These are phyloP conservation scores for Spheniscus humboldti DNA, from an alignment of 2,797 vertebrate species.

Conservation along the genomic window DNA sequence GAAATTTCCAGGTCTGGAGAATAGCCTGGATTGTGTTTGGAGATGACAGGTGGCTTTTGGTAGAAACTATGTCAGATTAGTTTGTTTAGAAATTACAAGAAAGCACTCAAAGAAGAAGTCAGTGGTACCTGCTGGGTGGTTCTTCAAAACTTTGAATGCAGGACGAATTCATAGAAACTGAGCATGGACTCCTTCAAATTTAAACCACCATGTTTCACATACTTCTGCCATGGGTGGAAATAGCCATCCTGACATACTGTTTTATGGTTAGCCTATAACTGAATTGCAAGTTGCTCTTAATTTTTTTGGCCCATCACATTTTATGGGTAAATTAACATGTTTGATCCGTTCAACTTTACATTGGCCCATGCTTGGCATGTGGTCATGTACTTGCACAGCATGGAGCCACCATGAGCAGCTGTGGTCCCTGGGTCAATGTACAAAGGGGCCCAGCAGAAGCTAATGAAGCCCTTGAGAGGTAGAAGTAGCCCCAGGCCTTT, in stretches of 20 bases:
- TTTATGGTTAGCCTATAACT: neutral
- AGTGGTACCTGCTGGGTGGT: neutral
- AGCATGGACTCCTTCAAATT: neutral
- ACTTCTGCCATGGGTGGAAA: neutral
- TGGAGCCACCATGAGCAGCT: neutral
- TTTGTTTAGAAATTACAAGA: neutral
- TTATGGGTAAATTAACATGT: neutral
- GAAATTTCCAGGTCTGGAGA: neutral
- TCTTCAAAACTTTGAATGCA: neutral
- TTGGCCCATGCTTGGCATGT: neutral
- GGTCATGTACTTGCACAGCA: neutral
- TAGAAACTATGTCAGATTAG: neutral
- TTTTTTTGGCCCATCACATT: neutral
- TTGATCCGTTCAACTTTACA: neutral
- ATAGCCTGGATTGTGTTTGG: neutral
- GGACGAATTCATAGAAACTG: neutral
- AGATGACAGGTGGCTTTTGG: neutral
- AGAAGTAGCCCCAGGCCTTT: neutral
- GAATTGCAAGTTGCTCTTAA: neutral
- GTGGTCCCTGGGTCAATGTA: neutral
- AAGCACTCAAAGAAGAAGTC: neutral
- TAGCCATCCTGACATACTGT: neutral
- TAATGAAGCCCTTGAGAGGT: neutral
- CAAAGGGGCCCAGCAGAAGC: neutral
- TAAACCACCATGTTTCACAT: fast-evolving